These are phyloP conservation scores for Cryptotermes secundus DNA, from an alignment of 1,140 invertebrate species.

Conservation along the genomic window DNA sequence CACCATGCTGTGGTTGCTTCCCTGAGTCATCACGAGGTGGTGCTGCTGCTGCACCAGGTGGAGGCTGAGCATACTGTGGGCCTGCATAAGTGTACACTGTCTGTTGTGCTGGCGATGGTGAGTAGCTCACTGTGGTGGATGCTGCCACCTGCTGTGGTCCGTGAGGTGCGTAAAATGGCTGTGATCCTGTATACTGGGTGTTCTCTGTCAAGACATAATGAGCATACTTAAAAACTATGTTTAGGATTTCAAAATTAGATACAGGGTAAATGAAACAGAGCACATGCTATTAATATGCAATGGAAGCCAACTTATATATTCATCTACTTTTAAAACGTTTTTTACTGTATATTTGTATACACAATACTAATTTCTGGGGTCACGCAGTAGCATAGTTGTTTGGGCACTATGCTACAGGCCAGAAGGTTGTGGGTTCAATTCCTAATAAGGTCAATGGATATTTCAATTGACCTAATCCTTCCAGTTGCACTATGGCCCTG, in stretches of 20 bases:
- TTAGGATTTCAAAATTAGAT: too few species aligned
- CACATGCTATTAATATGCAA: background rate
- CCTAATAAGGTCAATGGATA: too few species aligned
- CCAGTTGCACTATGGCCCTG: too few species aligned
- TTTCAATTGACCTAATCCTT: too few species aligned
- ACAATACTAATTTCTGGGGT: too few species aligned
- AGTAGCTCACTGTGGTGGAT: slow-evolving; percentile 44
- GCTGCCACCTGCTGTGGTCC: slow-evolving; percentile 47
- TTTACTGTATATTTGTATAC: too few species aligned
- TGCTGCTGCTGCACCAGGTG: slow-evolving; percentile 35
- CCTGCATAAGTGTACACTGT: slow-evolving; percentile 46
- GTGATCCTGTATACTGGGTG: slow-evolving; percentile 38
- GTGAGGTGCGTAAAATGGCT: slow-evolving; percentile 38
- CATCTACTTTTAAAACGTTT: background rate
- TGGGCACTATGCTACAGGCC: too few species aligned
- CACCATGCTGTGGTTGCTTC: slow-evolving; percentile 23
- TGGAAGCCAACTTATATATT: background rate
- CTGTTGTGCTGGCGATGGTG: slow-evolving; percentile 45
- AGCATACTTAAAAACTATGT: background rate
- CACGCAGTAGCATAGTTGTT: too few species aligned
- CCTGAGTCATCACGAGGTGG: background rate
- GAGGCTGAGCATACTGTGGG: slow-evolving; percentile 45
- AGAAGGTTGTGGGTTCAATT: too few species aligned
- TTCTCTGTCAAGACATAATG: slow-evolving; percentile 32
- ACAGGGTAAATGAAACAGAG: too few species aligned